Conservation (phyloP, 2,888 invertebrate genomes). For the Orthosia gothica region DNA sequence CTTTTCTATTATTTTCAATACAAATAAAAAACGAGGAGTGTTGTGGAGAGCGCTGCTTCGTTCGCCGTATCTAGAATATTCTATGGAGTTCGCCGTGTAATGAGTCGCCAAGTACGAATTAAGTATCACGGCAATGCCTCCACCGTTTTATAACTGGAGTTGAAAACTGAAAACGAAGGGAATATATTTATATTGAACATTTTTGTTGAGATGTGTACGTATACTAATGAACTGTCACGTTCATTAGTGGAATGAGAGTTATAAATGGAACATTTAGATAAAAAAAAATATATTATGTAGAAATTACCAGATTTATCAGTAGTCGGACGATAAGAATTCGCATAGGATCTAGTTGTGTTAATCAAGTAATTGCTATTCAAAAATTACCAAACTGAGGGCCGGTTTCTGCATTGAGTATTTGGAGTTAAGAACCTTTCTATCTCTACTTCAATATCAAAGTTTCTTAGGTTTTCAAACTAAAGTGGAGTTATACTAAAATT, state of each 20-base stretch:
- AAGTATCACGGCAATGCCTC: slow-evolving; percentile 50
- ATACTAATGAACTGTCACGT: slow-evolving; percentile 9
- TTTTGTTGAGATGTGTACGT: not conserved
- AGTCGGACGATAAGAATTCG: not conserved
- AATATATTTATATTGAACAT: slow-evolving; percentile 12
- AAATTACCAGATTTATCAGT: not conserved
- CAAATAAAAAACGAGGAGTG: slow-evolving; percentile 54
- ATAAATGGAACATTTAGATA: not conserved
- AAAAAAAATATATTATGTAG: too few species aligned
- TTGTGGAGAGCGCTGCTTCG: slow-evolving; percentile 44
- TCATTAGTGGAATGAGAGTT: slow-evolving; percentile 26
- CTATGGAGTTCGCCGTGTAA: slow-evolving; percentile 64
- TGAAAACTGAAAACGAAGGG: slow-evolving; percentile 26
- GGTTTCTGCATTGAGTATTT: too few species aligned
- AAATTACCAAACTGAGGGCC: not conserved
- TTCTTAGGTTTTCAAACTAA: too few species aligned
- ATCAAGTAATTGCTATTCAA: not conserved
- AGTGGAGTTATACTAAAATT: too few species aligned
- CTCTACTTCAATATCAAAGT: too few species aligned
- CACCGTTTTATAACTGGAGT: slow-evolving; percentile 25
- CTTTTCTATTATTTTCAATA: slow-evolving; percentile 63
- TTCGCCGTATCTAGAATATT: slow-evolving; percentile 66
- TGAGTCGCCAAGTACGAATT: slow-evolving; percentile 64
- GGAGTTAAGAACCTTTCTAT: too few species aligned
- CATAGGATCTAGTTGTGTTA: not conserved